Evolutionary conservation across 2,113 vertebrate genomes (phyloP).

Genomic region (Bujurquina vittata): DNA sequence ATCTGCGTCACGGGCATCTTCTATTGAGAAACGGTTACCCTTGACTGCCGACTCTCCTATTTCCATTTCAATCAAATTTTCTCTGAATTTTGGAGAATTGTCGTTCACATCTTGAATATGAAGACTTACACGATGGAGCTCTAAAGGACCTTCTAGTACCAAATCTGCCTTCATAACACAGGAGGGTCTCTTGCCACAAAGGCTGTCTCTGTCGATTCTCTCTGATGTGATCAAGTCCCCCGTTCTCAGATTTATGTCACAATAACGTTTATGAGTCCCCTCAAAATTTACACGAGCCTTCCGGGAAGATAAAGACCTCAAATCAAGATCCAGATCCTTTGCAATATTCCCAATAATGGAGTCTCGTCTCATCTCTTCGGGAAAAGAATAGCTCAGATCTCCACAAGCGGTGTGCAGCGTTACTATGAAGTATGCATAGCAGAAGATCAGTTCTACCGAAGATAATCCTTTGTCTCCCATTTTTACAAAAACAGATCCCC

Average conservation of each 20-base stretch:
- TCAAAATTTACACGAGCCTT: constrained; percentile 65
- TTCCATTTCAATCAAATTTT: constrained; percentile 67
- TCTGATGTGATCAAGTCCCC: constrained; percentile 62
- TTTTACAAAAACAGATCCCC: too few species aligned
- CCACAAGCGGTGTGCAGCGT: constrained; percentile 37
- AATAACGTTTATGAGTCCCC: constrained; percentile 28
- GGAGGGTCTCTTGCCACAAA: constrained; percentile 60
- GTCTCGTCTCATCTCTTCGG: constrained; percentile 77
- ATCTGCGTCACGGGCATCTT: constrained; percentile 81
- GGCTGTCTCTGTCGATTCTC: constrained; percentile 66
- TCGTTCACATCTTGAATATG: constrained; percentile 76
- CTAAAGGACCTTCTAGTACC: constrained; percentile 70
- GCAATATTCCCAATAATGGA: constrained; percentile 79
- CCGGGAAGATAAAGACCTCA: constrained; percentile 62
- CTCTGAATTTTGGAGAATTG: constrained; percentile 69
- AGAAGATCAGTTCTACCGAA: neutral
- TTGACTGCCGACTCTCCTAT: constrained; percentile 28
- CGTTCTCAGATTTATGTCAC: constrained; percentile 48
- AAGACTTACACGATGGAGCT: constrained; percentile 67
- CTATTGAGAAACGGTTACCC: constrained; percentile 70
- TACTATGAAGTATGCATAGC: constrained; percentile 22
- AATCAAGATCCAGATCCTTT: constrained; percentile 78
- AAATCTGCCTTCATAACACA: constrained; percentile 68
- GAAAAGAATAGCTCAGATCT: constrained; percentile 75
- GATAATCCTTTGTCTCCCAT: constrained; percentile 41